Conservation (phyloP, 2,797 vertebrate species). For the Sebastiscus tertius region DNA sequence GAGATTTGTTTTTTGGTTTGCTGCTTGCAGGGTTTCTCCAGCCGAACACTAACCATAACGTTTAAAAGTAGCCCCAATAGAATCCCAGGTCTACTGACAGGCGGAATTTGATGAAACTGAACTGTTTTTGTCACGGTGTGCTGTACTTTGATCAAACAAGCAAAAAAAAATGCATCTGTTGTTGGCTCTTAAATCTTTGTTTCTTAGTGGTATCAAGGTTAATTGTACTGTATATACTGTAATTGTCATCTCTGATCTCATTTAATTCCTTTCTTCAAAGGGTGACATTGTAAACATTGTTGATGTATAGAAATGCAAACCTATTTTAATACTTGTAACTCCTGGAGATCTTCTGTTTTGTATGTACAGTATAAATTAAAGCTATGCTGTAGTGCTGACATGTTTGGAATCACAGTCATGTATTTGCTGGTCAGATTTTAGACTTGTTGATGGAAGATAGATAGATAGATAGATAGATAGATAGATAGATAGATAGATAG, state of each 20-base stretch:
- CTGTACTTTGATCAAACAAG: slow-evolving; percentile 25
- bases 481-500: too few species aligned
- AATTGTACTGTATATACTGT: slow-evolving; percentile 74
- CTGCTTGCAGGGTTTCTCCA: not conserved
- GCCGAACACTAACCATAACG: not conserved
- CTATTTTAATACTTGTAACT: slow-evolving; percentile 80
- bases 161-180: slow-evolving; percentile 8
- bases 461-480: too few species aligned
- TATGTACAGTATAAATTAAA: slow-evolving; percentile 82
- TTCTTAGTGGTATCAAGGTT: slow-evolving; percentile 37
- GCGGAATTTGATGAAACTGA: not conserved
- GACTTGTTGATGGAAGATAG: not conserved
- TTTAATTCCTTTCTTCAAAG: slow-evolving; percentile 64
- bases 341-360: slow-evolving; percentile 78
- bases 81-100: not conserved
- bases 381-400: slow-evolving; percentile 71
- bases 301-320: slow-evolving; percentile 79
- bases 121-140: not conserved
- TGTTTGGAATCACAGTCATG: slow-evolving; percentile 53
- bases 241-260: slow-evolving; percentile 62
- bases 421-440: slow-evolving; percentile 23
- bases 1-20: slow-evolving; percentile 35
- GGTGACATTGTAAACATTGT: slow-evolving; percentile 71
- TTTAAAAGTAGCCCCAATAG: not conserved
- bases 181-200: slow-evolving; percentile 13